These are phyloP conservation scores for Equus przewalskii DNA, from an alignment of 2,113 vertebrate species.

Conservation along the genomic window DNA sequence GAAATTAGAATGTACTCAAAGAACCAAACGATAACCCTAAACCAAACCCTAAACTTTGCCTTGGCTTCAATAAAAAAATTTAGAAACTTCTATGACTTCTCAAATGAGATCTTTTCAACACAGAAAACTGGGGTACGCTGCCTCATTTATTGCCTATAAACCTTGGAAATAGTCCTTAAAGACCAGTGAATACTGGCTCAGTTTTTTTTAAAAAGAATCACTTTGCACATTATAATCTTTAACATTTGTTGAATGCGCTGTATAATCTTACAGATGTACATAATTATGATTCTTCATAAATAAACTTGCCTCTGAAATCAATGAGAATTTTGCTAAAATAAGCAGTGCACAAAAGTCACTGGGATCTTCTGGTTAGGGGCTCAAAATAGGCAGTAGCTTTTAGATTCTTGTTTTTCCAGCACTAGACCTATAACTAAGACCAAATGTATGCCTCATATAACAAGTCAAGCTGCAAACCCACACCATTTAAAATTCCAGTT, in stretches of 20 bases:
- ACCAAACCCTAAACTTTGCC: neutral
- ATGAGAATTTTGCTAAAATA: neutral
- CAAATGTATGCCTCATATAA: neutral
- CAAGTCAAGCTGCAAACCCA: conserved; percentile 1
- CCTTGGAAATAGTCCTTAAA: neutral
- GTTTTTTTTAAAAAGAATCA: neutral
- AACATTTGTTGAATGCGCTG: neutral
- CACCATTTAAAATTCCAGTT: neutral
- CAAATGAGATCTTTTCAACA: neutral
- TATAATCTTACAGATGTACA: neutral
- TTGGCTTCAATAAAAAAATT: conserved; percentile 69
- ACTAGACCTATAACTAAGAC: neutral
- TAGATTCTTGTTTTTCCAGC: conserved; percentile 5
- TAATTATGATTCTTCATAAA: conserved; percentile 11
- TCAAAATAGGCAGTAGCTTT: neutral
- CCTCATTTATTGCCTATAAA: neutral
- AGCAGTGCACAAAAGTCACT: neutral
- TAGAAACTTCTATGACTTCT: neutral
- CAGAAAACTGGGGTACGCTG: neutral
- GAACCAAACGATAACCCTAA: neutral
- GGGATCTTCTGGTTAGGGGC: neutral
- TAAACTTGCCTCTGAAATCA: conserved; percentile 20
- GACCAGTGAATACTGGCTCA: neutral
- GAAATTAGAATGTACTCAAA: conserved; percentile 51
- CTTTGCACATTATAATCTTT: neutral